These are phyloP conservation scores for Melanostoma mellinum DNA, from an alignment of 2,888 invertebrate genomes.

Conservation along the genomic window DNA sequence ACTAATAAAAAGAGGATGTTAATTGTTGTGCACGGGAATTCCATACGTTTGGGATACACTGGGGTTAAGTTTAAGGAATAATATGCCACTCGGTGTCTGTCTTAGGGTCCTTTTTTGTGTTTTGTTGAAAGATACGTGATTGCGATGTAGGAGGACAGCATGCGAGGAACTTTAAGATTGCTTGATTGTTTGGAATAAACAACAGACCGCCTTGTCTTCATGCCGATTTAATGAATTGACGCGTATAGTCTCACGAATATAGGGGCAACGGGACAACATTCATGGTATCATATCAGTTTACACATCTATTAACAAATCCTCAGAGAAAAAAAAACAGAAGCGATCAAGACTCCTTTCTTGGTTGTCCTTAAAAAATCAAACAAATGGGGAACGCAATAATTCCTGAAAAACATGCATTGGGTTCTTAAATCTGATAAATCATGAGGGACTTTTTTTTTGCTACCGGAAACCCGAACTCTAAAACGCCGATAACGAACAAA, in stretches of 20 bases:
- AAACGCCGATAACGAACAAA: neutral
- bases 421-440: constrained; percentile 28
- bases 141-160: constrained; percentile 67
- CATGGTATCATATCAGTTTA: constrained; percentile 69
- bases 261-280: constrained; percentile 65
- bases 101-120: constrained; percentile 43
- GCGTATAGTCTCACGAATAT: constrained; percentile 61
- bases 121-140: constrained; percentile 37
- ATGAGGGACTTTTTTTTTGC: constrained; percentile 20
- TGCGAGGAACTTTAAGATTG: constrained; percentile 66
- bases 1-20: constrained; percentile 71
- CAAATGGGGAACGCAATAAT: constrained; percentile 24
- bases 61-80: constrained; percentile 28
- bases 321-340: constrained; percentile 26
- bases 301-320: constrained; percentile 55
- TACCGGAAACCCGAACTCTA: constrained; percentile 43
- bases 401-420: constrained; percentile 22
- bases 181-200: constrained; percentile 71
- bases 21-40: constrained; percentile 70
- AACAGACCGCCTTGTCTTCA: constrained; percentile 73
- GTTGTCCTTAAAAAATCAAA: constrained; percentile 17
- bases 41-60: constrained; percentile 62
- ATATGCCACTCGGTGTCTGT: constrained; percentile 32
- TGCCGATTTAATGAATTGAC: constrained; percentile 72
- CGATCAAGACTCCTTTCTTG: constrained; percentile 23